Conservation (phyloP, 2,888 invertebrate genomes). For the Cetonia aurata region DNA sequence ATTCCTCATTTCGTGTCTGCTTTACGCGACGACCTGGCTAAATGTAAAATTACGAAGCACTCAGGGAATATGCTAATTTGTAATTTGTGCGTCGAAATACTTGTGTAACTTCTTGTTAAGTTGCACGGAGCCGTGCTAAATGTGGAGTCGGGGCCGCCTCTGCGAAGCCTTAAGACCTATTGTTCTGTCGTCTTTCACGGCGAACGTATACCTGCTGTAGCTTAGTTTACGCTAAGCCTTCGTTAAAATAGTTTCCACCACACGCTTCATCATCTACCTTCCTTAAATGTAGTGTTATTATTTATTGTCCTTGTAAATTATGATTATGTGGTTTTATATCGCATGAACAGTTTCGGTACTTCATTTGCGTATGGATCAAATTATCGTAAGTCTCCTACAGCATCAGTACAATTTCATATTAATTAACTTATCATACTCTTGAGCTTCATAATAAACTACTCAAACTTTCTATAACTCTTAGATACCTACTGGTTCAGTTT, state of each 20-base stretch:
- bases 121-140: conserved; percentile 37
- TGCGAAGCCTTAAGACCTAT: conserved; percentile 30
- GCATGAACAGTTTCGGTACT: neutral
- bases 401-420: neutral
- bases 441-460: no score
- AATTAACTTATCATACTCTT: no score
- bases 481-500: no score
- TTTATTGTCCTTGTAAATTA: conserved; percentile 38
- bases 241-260: conserved; percentile 30
- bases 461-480: no score
- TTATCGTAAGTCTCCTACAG: no score
- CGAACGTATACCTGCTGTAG: neutral
- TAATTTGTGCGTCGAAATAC: conserved; percentile 50
- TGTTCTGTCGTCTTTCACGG: conserved; percentile 17
- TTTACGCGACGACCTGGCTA: conserved; percentile 36
- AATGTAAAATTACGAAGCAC: conserved; percentile 40
- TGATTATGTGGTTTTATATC: conserved; percentile 36
- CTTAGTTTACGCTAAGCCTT: conserved; percentile 17
- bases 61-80: conserved; percentile 48
- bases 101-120: conserved; percentile 47
- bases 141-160: conserved; percentile 12
- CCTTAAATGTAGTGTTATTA: conserved; percentile 30
- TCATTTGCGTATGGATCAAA: no score
- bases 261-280: conserved; percentile 29
- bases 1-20: conserved; percentile 36